These are phyloP conservation scores for Bambusicola thoracicus DNA, from an alignment of 2,113 vertebrate species.

Conservation along the genomic window DNA sequence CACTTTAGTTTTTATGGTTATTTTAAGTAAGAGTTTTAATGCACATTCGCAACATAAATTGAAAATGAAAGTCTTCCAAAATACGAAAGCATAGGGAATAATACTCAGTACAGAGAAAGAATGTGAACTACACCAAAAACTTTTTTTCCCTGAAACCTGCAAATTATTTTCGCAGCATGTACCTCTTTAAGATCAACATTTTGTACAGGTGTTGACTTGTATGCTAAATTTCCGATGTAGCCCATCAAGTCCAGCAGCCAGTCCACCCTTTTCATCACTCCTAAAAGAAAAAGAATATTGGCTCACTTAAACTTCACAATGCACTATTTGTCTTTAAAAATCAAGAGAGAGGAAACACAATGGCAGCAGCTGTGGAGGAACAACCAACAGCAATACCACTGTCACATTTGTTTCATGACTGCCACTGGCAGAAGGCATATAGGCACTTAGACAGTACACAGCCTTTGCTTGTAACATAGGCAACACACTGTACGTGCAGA, in stretches of 20 bases:
- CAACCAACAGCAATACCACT: neutral
- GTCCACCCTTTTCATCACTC: slow-evolving; percentile 87
- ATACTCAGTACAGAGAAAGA: neutral
- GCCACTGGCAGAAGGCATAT: neutral
- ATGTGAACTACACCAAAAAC: neutral
- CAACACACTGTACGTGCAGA: neutral
- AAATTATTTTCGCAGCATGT: slow-evolving; percentile 3
- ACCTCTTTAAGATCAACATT: slow-evolving; percentile 81
- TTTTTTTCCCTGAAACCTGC: neutral
- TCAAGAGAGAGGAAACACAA: neutral
- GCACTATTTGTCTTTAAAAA: neutral
- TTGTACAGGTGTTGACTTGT: slow-evolving; percentile 70
- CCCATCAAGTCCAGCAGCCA: slow-evolving; percentile 96
- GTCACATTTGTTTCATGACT: neutral
- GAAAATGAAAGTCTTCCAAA: neutral
- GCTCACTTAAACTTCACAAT: neutral
- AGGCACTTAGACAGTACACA: neutral
- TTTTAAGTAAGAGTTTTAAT: slow-evolving; percentile 4
- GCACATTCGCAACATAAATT: neutral
- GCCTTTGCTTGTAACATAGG: neutral
- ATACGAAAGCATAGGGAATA: neutral
- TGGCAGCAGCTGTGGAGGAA: neutral
- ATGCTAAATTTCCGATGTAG: slow-evolving; percentile 84
- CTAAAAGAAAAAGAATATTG: slow-evolving; percentile 69
- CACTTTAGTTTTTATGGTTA: neutral